Conservation (phyloP, 1,140 invertebrate species). For the Trichonephila clavata region DNA sequence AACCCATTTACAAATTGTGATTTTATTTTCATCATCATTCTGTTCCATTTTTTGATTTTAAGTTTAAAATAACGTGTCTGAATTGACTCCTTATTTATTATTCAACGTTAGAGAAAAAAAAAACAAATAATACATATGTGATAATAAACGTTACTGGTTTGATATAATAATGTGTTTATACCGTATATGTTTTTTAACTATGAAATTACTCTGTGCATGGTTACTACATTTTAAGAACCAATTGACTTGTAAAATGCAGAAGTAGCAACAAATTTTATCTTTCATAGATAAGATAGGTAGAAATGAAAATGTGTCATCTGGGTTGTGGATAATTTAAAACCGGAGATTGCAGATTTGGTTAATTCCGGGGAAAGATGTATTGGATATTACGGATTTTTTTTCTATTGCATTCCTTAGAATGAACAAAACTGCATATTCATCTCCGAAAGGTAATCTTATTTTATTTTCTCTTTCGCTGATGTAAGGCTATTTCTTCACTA, state of each 20-base stretch:
- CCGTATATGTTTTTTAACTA: no score
- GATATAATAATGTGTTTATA: no score
- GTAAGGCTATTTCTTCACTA: no score
- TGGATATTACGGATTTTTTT: background rate
- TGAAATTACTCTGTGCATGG: no score
- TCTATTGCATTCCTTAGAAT: background rate
- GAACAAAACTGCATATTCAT: background rate
- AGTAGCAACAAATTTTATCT: slow-evolving; percentile 46
- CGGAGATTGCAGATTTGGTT: background rate
- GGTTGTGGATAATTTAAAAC: slow-evolving; percentile 7
- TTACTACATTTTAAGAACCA: no score
- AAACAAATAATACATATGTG: no score
- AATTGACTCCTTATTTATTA: no score
- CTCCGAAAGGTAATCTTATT: background rate
- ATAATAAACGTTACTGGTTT: no score
- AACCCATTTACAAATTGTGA: background rate
- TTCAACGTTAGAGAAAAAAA: no score
- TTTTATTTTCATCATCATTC: background rate
- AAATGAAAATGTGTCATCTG: slow-evolving; percentile 28
- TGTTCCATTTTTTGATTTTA: background rate
- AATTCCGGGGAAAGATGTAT: no score
- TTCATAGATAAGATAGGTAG: slow-evolving; percentile 24
- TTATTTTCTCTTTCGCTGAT: background rate
- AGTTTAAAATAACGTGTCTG: background rate
- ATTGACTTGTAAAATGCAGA: background rate